Evolutionary conservation across 2,888 invertebrate species (phyloP), one percentile per base, ranked within the genome.

Genomic region (Acanthacorydalis orientalis): DNA sequence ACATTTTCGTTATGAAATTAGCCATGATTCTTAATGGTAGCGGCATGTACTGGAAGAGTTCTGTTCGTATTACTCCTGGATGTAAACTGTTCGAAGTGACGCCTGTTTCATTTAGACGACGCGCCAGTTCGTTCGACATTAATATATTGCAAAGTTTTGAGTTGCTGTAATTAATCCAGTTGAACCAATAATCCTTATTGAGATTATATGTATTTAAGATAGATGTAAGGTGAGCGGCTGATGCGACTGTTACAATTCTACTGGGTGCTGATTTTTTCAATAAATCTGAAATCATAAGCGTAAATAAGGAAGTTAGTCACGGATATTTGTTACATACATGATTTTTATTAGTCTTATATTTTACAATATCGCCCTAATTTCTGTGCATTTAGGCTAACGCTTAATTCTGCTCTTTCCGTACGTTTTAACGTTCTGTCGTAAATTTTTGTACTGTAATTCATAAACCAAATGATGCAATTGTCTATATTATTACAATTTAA

Each of bases 221-320:
- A 4, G 42, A 33, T n/a, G 15, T 31, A 7, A 33, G 9, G 35
- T 47, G 42, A 2, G 52, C 47, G 6, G 55, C 55, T 7, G 63
- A 64, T 43, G 61, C 60, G 8, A 62, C 60, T 50, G 61, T 64
- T 15, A 65, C 59, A 43, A 65, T 61, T 34, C 63, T 54, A 47
- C 61, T 59, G 39, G 61, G 60, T 2, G 59, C 57, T 10, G 63
- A 60, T 53, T 61, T 62, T 48, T 61, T 64, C 44, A 78, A 60
- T 57, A 76, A 73, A 48, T 69, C 73, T 48, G 70, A 70, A 57
- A 72, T 47, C 14, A 12, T 37, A 43, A 39, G 10, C 14, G 39
- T 10, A 37, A 14, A 15, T 4, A 11, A 11, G 9, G 9, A 37
- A n/a, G n/a, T n/a, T n/a, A n/a, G n/a, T n/a, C n/a, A n/a, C n/a